Percentiles rank a stretch among this genome's conserved stretches.
Conservation (phyloP, 2,797 vertebrate species). For the Allobates femoralis region DNA sequence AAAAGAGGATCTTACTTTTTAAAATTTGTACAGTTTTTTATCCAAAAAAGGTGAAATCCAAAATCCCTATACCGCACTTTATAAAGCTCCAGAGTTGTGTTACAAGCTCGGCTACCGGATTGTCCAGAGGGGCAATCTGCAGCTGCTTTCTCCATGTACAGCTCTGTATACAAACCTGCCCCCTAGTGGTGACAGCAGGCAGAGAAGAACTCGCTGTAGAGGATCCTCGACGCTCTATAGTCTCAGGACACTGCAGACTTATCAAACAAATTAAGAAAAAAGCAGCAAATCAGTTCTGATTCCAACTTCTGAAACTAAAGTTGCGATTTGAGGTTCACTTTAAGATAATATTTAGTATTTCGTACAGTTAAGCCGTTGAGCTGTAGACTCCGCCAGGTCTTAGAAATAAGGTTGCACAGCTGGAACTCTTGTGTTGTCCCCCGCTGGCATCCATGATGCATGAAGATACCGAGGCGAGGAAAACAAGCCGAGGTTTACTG, state of each 20-base stretch:
- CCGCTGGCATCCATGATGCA: neutral
- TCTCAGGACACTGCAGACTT: neutral
- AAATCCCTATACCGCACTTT: too few relatives aligned
- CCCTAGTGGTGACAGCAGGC: neutral
- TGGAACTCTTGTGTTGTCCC: neutral
- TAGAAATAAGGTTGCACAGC: neutral
- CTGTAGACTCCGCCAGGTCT: neutral
- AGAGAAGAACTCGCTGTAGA: neutral
- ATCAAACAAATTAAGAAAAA: neutral
- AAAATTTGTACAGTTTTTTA: too few relatives aligned
- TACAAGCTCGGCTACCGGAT: too few relatives aligned
- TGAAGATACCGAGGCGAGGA: neutral
- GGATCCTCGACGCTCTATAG: neutral
- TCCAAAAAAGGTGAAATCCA: too few relatives aligned
- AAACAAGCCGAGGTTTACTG: neutral
- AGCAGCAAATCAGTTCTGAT: neutral
- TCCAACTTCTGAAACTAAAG: neutral
- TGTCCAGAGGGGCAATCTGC: too few relatives aligned
- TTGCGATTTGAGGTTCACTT: neutral
- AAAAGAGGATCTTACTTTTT: too few relatives aligned
- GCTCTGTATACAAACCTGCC: too few relatives aligned
- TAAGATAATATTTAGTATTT: neutral
- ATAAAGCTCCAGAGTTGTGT: too few relatives aligned
- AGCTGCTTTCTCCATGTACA: too few relatives aligned
- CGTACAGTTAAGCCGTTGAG: neutral